Evolutionary conservation across 2,113 vertebrate species (phyloP).

Genomic region (Stigmatopora argus): DNA sequence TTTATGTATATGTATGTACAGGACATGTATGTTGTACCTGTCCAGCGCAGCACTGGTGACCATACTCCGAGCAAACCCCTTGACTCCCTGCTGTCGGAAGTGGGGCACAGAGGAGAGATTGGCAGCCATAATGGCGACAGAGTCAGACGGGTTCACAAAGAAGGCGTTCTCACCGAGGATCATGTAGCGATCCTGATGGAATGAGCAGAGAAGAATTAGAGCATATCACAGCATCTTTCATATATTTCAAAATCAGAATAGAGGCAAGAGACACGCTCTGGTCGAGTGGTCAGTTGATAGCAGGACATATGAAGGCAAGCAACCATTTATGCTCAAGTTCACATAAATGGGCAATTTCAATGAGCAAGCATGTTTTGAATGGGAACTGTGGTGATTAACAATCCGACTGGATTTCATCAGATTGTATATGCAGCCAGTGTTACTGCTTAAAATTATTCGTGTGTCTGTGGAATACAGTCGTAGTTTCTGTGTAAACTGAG

Average conservation of each 20-base stretch:
- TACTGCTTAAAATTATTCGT: neutral
- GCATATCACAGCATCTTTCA: neutral
- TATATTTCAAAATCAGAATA: neutral
- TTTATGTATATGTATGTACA: neutral
- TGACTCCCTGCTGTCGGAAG: slow-evolving; percentile 85
- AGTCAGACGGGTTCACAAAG: slow-evolving; percentile 94
- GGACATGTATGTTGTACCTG: slow-evolving; percentile 71
- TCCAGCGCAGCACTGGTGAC: slow-evolving; percentile 92
- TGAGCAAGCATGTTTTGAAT: no score
- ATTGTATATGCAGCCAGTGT: neutral
- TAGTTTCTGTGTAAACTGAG: neutral
- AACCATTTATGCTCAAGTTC: neutral
- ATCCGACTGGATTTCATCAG: neutral
- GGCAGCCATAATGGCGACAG: slow-evolving; percentile 92
- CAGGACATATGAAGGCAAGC: neutral
- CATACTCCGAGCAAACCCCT: slow-evolving; percentile 93
- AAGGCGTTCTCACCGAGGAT: slow-evolving; percentile 95
- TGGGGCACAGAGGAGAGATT: slow-evolving; percentile 91
- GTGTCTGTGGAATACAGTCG: neutral
- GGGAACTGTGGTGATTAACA: neutral
- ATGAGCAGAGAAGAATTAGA: slow-evolving; percentile 18
- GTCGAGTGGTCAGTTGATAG: neutral
- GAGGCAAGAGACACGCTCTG: no score
- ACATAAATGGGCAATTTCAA: neutral
- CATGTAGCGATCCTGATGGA: slow-evolving; percentile 90